Conservation (phyloP, 2,113 vertebrate genomes). For the Antennarius striatus region DNA sequence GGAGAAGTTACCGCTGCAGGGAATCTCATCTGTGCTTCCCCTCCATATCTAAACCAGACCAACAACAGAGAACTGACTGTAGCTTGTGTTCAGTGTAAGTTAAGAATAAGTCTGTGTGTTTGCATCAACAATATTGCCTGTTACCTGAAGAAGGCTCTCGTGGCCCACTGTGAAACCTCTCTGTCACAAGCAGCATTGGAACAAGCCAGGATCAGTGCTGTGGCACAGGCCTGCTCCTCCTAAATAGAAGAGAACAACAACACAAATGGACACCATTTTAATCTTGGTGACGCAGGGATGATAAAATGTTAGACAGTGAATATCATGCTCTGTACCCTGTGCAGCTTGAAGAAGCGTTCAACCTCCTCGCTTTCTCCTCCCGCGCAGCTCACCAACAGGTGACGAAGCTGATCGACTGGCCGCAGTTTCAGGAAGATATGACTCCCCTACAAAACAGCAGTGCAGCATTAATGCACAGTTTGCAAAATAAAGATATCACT, state of each 20-base stretch:
- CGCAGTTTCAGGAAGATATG: slow-evolving; percentile 96
- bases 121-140: neutral
- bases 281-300: neutral
- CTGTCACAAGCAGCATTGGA: slow-evolving; percentile 87
- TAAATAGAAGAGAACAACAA: slow-evolving; percentile 45
- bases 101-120: neutral
- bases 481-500: neutral
- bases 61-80: neutral
- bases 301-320: neutral
- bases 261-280: neutral
- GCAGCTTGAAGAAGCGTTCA: slow-evolving; percentile 95
- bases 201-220: slow-evolving; percentile 93
- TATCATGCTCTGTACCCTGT: slow-evolving; percentile 81
- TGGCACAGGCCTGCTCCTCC: slow-evolving; percentile 96
- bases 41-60: slow-evolving; percentile 85
- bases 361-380: slow-evolving; percentile 96
- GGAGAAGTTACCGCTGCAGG: slow-evolving; percentile 83
- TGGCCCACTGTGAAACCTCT: slow-evolving; percentile 94
- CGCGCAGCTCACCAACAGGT: slow-evolving; percentile 91
- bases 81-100: slow-evolving; percentile 1
- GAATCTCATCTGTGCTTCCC: slow-evolving; percentile 96
- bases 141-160: slow-evolving; percentile 96
- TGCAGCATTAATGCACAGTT: neutral
- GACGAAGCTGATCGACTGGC: slow-evolving; percentile 93
- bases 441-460: slow-evolving; percentile 83